Base-by-base conservation (phyloP, 2,888 invertebrate species). In the Agrochola lychnidis region DNA sequence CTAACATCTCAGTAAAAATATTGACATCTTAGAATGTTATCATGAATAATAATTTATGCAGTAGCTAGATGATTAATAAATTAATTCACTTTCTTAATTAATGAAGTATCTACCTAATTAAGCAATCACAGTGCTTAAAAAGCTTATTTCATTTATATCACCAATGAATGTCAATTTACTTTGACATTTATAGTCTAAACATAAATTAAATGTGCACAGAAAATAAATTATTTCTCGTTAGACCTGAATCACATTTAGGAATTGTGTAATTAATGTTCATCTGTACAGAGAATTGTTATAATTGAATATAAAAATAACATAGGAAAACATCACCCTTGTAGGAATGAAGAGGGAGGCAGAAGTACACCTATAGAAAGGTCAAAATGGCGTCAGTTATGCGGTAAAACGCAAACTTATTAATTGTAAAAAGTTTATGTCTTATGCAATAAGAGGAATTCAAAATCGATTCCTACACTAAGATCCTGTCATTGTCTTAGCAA, bases 181-280 rank as follows among this genome's bases (percentile, higher is more conserved):
- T 59, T 56, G 68, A 57, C 63, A 68, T 78, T 85, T 73, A 83
- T 40, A 57, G 82, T 68, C 45, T 64, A 57, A 81, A 73, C 25
- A 62, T 56, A 82, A 82, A 79, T 56, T 7, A 82, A 79, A 57
- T 57, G 30, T 48, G 66, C 9, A 30, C 19, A 42, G 56, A 59
- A 59, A 61, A 56, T 69, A 68, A 53, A 80, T 81, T 45, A 36
- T n/a, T 70, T 73, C 14, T 45, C 36, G 45, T 68, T 70, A 64
- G 45, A 45, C 51, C n/a, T 48, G 30, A 81, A 40, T 73, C n/a
- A 56, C 40, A 30, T 48, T n/a, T 53, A 51, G 9, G n/a, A 42
- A 19, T 77, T 59, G 51, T 42, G n/a, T 78, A 61, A 56, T 76
- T 7, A 59, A 67, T 66, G 48, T 76, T 48, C 10, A 81, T 25